phyloP scores from a whole-genome alignment of 2,797 vertebrate species.

The Cossypha polioptera region DNA sequence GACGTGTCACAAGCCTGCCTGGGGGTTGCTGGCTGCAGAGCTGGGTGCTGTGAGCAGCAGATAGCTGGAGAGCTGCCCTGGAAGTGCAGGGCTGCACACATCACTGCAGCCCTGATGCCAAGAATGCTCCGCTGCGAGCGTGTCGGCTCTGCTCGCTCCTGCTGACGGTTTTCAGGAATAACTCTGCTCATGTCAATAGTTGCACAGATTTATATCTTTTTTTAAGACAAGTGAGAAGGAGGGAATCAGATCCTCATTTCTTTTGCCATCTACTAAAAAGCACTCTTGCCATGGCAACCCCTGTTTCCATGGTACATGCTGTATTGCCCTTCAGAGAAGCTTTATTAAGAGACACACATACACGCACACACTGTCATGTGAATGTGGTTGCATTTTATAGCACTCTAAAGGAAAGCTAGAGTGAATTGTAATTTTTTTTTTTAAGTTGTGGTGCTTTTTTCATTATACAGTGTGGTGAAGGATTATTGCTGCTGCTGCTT shows the following conservation, averaged over 20 bases:
- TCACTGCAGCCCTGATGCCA: neutral
- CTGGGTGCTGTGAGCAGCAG: neutral
- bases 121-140: accelerated
- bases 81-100: neutral
- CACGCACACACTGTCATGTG: neutral
- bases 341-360: conserved; percentile 57
- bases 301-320: conserved; percentile 72
- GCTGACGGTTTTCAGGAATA: neutral
- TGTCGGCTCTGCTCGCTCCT: accelerated
- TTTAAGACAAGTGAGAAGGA: neutral
- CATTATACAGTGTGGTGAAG: conserved; percentile 34
- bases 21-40: neutral
- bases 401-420: conserved; percentile 35
- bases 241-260: conserved; percentile 22
- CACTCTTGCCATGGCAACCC: conserved; percentile 74
- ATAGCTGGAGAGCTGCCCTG: neutral
- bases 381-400: conserved; percentile 50
- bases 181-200: neutral
- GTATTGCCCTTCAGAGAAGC: conserved; percentile 57
- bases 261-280: conserved; percentile 61
- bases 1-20: neutral
- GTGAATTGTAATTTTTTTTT: conserved; percentile 37
- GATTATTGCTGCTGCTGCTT: conserved; percentile 41
- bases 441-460: conserved; percentile 49
- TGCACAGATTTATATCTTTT: neutral